These are phyloP conservation scores for Prunella strophiata DNA, from an alignment of 2,797 vertebrate species.

Conservation along the genomic window DNA sequence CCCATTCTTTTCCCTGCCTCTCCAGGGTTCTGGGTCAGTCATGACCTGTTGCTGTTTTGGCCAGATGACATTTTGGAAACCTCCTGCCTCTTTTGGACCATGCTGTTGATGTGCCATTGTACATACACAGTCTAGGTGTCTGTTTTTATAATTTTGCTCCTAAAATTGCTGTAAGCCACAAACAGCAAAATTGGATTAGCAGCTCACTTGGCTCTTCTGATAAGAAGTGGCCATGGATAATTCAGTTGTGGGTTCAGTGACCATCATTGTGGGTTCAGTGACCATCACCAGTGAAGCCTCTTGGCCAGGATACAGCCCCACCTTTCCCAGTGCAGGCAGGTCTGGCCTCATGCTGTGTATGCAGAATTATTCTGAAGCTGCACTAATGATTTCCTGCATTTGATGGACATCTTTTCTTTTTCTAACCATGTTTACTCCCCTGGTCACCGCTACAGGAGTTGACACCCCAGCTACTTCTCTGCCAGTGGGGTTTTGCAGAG, in stretches of 20 bases:
- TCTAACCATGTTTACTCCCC: background rate
- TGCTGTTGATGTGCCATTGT: background rate
- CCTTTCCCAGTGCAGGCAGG: background rate
- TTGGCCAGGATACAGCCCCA: background rate
- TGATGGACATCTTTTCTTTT: background rate
- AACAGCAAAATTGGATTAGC: background rate
- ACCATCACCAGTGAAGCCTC: background rate
- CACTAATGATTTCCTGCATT: background rate
- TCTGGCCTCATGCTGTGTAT: accelerated
- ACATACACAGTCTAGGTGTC: background rate
- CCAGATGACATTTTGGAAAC: background rate
- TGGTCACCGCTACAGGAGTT: background rate
- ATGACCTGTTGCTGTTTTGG: background rate
- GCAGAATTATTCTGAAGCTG: background rate
- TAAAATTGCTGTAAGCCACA: background rate
- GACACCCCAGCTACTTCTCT: background rate
- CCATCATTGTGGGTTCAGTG: background rate
- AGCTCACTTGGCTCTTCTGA: background rate
- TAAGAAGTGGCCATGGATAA: background rate
- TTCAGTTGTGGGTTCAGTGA: background rate
- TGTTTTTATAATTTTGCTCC: background rate
- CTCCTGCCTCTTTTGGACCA: background rate
- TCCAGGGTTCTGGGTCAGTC: background rate
- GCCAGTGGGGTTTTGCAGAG: background rate
- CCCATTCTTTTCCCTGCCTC: background rate